These are phyloP conservation scores for Arctocebus calabarensis DNA, from an alignment of 2,797 vertebrate species.

Conservation along the genomic window DNA sequence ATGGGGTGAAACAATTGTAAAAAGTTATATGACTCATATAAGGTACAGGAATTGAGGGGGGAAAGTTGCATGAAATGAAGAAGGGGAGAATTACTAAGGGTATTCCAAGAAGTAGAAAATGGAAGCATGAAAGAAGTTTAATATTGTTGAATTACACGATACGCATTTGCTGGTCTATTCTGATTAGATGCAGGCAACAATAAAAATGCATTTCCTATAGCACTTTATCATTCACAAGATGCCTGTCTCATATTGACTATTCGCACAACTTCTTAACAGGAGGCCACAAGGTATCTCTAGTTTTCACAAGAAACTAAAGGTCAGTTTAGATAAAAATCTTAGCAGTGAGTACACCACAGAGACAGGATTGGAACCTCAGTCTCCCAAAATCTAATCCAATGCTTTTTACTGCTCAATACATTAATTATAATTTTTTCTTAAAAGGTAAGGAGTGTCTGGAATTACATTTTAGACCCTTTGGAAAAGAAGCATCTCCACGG, in stretches of 20 bases:
- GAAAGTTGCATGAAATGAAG: not conserved
- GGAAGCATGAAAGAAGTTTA: not conserved
- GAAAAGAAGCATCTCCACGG: not conserved
- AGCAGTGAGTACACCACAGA: not conserved
- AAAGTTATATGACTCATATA: not conserved
- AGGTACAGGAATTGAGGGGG: not conserved
- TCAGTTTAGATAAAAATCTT: not conserved
- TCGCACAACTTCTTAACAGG: not conserved
- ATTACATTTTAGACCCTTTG: not conserved
- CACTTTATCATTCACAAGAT: not conserved
- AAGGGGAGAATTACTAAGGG: not conserved
- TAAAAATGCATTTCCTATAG: not conserved
- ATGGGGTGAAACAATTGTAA: not conserved
- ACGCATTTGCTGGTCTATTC: not conserved
- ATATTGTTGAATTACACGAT: not conserved
- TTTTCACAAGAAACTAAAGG: not conserved
- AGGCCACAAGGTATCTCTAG: not conserved
- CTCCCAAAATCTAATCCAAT: not conserved
- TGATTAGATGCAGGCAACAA: not conserved
- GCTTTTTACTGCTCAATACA: not conserved
- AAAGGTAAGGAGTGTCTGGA: not conserved
- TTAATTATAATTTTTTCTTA: not conserved
- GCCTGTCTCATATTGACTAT: not conserved
- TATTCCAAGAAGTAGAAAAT: not conserved
- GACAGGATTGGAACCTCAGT: not conserved